Evolutionary conservation across 1,140 invertebrate species (phyloP).

Genomic region (Aphelenchoides besseyi): DNA sequence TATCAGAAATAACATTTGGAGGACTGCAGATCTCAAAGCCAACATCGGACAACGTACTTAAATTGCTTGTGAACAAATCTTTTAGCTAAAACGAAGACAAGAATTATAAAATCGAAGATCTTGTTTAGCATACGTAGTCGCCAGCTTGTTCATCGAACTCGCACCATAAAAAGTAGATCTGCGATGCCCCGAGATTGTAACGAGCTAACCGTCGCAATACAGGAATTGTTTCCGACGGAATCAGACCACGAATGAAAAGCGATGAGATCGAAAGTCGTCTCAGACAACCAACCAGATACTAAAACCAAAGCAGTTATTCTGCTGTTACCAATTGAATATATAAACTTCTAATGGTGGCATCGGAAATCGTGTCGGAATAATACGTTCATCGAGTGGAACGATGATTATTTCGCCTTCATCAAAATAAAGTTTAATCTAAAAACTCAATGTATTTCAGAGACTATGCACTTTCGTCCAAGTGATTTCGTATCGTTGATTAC

Average conservation of each 20-base stretch:
- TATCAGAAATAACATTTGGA: conserved; percentile 31
- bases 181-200: background rate
- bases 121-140: conserved; percentile 28
- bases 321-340: background rate
- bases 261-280: conserved; percentile 33
- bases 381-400: conserved; percentile 28
- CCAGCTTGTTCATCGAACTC: conserved; percentile 32
- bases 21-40: conserved; percentile 32
- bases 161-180: conserved; percentile 41
- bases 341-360: conserved; percentile 33
- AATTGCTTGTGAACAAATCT: conserved; percentile 24
- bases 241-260: conserved; percentile 36
- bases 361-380: conserved; percentile 22
- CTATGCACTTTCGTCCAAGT: no score
- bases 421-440: conserved; percentile 40
- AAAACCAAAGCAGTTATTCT: background rate
- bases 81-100: conserved; percentile 28
- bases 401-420: conserved; percentile 39
- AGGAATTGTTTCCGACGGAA: conserved; percentile 31
- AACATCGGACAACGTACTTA: conserved; percentile 23
- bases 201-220: conserved; percentile 20
- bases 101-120: conserved; percentile 19
- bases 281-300: conserved; percentile 20
- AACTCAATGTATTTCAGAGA: conserved; percentile 1
- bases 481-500: conserved; percentile 25